Percentiles rank a stretch among this genome's conserved stretches.
These are phyloP conservation scores for Leucoma salicis DNA, from an alignment of 2,888 invertebrate species.

Conservation along the genomic window DNA sequence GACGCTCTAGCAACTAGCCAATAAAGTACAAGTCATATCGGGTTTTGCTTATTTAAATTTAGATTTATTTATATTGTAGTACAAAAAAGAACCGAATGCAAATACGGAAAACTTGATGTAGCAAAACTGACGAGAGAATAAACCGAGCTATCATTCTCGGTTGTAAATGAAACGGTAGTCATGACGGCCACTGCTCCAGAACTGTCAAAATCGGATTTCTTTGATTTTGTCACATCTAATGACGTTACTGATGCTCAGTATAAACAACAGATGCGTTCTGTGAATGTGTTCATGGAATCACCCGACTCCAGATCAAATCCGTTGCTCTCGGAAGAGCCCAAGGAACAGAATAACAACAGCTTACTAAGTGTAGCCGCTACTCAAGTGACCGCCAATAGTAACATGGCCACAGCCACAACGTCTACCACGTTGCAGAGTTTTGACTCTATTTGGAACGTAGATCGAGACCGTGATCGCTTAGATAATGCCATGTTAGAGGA, in stretches of 20 bases:
- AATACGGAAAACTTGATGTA: slow-evolving; percentile 51
- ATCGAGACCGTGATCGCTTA: slow-evolving; percentile 87
- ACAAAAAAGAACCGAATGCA: slow-evolving; percentile 60
- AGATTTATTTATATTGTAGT: slow-evolving; percentile 76
- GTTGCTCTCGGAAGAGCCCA: slow-evolving; percentile 75
- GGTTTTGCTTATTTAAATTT: slow-evolving; percentile 73
- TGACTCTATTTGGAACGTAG: slow-evolving; percentile 86
- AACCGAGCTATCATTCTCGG: slow-evolving; percentile 66
- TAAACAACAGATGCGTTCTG: slow-evolving; percentile 86
- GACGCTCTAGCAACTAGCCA: slow-evolving; percentile 79
- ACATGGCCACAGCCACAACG: slow-evolving; percentile 63
- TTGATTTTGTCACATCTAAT: slow-evolving; percentile 93
- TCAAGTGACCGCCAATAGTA: slow-evolving; percentile 48
- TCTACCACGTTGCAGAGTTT: slow-evolving; percentile 77
- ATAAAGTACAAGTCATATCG: slow-evolving; percentile 81
- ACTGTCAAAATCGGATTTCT: slow-evolving; percentile 93
- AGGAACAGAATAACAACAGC: slow-evolving; percentile 85
- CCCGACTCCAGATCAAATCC: slow-evolving; percentile 77
- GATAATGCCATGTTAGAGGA: slow-evolving; percentile 91
- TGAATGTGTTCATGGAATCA: slow-evolving; percentile 85
- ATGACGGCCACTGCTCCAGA: slow-evolving; percentile 93
- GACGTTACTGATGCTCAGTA: slow-evolving; percentile 88
- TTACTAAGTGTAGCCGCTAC: slow-evolving; percentile 62
- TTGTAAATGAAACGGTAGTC: slow-evolving; percentile 86
- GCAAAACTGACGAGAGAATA: slow-evolving; percentile 48